phyloP scores from a whole-genome alignment of 2,888 invertebrate genomes.

The Lampropteryx suffumata region DNA sequence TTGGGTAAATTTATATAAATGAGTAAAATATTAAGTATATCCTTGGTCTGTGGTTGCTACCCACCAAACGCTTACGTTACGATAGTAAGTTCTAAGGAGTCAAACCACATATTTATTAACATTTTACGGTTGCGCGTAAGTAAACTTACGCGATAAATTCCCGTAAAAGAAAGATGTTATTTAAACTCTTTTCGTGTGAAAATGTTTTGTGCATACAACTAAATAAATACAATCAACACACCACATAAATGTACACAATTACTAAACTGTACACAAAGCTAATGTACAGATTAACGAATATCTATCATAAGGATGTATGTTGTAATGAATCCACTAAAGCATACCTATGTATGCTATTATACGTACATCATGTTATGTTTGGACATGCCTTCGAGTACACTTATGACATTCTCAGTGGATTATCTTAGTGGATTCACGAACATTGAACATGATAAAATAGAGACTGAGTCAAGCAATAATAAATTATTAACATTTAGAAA shows the following conservation, averaged over 20 bases:
- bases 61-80: too few relatives aligned
- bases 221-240: constrained; percentile 63
- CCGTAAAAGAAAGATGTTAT: too few relatives aligned
- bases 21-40: too few relatives aligned
- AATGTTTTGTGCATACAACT: constrained; percentile 65
- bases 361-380: too few relatives aligned
- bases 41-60: too few relatives aligned
- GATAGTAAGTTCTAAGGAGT: too few relatives aligned
- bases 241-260: constrained; percentile 61
- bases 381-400: too few relatives aligned
- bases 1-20: too few relatives aligned
- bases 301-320: constrained; percentile 42
- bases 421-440: constrained; percentile 8
- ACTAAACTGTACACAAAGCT: constrained; percentile 62
- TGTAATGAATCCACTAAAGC: constrained; percentile 19
- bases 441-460: constrained; percentile 26
- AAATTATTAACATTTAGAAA: constrained; percentile 33
- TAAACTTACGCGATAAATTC: too few relatives aligned
- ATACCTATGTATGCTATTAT: background rate
- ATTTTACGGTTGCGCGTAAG: too few relatives aligned
- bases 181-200: constrained; percentile 22
- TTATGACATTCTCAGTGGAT: background rate
- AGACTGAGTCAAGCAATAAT: constrained; percentile 43
- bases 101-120: too few relatives aligned
- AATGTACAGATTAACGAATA: constrained; percentile 54